These are phyloP conservation scores for Drymonia ruficornis DNA, from an alignment of 2,888 invertebrate species.

Conservation along the genomic window DNA sequence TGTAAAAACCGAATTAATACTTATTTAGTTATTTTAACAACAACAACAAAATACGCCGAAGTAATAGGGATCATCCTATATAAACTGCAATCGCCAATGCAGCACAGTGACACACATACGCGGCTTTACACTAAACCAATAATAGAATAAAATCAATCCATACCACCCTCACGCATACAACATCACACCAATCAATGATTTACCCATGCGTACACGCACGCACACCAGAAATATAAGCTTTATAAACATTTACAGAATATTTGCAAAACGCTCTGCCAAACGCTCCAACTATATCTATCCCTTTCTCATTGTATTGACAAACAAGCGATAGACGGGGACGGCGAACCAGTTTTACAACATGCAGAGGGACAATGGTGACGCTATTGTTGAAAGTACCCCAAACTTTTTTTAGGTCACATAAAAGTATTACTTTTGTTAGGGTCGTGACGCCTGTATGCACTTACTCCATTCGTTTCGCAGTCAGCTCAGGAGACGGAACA, in stretches of 20 bases:
- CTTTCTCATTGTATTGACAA: constrained; percentile 44
- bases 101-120: constrained; percentile 84
- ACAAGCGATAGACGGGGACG: constrained; percentile 56
- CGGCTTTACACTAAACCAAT: constrained; percentile 83
- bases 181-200: constrained; percentile 65
- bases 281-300: constrained; percentile 55
- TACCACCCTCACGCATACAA: constrained; percentile 78
- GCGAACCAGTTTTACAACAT: constrained; percentile 69
- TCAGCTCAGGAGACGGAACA: constrained; percentile 63
- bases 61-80: constrained; percentile 50
- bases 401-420: constrained; percentile 84
- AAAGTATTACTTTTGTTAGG: constrained; percentile 82
- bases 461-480: constrained; percentile 81
- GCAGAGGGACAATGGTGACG: constrained; percentile 78
- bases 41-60: neutral
- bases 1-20: neutral
- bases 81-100: constrained; percentile 61
- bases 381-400: constrained; percentile 83
- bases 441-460: constrained; percentile 75
- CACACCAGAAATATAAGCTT: constrained; percentile 79
- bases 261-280: constrained; percentile 73
- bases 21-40: neutral
- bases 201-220: constrained; percentile 50
- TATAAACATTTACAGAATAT: constrained; percentile 81
- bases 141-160: constrained; percentile 83